phyloP scores from a whole-genome alignment of 2,797 vertebrate species.

The Cirrhinus mrigala region DNA sequence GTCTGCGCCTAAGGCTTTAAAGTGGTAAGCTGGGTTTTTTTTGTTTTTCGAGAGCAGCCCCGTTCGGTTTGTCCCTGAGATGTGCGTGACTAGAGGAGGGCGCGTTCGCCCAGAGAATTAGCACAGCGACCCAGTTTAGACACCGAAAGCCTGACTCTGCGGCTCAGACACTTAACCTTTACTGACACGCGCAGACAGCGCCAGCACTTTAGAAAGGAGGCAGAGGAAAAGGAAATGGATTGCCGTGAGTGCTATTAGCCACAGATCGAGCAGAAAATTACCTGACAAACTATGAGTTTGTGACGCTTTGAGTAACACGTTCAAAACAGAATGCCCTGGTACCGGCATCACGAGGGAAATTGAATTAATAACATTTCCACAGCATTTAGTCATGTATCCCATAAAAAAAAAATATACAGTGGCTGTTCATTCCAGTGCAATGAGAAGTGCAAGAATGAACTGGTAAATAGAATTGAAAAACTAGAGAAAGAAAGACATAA shows the following conservation, averaged over 20 bases:
- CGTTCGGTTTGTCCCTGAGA: constrained; percentile 40
- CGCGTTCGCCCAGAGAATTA: constrained; percentile 69
- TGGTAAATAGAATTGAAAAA: not conserved
- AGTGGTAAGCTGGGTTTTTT: not conserved
- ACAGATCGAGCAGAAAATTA: constrained; percentile 39
- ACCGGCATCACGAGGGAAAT: not conserved
- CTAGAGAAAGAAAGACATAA: not conserved
- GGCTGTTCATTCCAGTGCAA: not conserved
- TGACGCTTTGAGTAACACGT: constrained; percentile 21
- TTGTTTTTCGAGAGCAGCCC: not conserved
- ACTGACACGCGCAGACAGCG: constrained; percentile 36
- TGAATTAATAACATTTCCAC: constrained; percentile 31
- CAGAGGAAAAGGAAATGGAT: constrained; percentile 28
- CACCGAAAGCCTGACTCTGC: constrained; percentile 55
- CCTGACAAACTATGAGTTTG: constrained; percentile 35
- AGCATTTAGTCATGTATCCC: constrained; percentile 15
- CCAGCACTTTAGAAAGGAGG: constrained; percentile 8
- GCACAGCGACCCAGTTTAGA: constrained; percentile 75
- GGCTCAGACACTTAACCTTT: constrained; percentile 57
- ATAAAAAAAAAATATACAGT: not conserved
- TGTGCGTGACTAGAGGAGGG: constrained; percentile 76
- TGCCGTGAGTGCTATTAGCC: constrained; percentile 24
- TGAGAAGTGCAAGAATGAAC: not conserved
- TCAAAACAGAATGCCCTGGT: constrained; percentile 17
- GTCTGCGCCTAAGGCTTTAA: constrained; percentile 29